These are phyloP conservation scores for Chlorodrepanis virens DNA, from an alignment of 2,113 vertebrate species.

Conservation along the genomic window DNA sequence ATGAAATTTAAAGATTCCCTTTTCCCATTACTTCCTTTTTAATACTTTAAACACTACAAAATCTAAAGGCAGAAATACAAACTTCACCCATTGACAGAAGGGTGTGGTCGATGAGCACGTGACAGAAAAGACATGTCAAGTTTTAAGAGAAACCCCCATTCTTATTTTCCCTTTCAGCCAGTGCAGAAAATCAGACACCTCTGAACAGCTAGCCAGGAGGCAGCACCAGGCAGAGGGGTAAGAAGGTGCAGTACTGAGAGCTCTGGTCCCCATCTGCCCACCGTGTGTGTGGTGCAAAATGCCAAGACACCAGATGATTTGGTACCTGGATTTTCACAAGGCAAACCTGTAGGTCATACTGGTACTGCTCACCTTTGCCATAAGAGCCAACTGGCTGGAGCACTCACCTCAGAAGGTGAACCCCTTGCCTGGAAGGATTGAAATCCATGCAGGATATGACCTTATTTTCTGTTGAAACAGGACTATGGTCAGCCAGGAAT, in stretches of 20 bases:
- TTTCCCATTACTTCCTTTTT: not conserved
- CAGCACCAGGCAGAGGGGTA: not conserved
- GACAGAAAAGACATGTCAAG: not conserved
- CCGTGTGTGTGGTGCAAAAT: not conserved
- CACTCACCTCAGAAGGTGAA: not conserved
- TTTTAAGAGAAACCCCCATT: not conserved
- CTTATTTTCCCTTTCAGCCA: not conserved
- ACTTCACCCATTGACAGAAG: not conserved
- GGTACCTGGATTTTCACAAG: not conserved
- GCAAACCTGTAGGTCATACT: not conserved
- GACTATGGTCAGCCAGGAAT: not conserved
- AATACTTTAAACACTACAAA: not conserved
- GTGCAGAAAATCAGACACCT: not conserved
- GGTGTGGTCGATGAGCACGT: not conserved
- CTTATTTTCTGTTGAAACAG: not conserved
- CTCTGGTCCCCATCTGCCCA: not conserved
- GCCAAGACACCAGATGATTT: not conserved
- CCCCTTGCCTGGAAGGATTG: not conserved
- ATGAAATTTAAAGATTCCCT: not conserved
- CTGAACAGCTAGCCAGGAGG: not conserved
- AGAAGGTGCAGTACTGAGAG: not conserved
- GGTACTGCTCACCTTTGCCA: not conserved
- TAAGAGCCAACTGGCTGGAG: fast-evolving
- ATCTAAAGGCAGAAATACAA: not conserved
- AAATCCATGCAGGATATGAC: not conserved